Evolutionary conservation across 2,113 vertebrate genomes (phyloP).

Genomic region (Hippocampus guttulatus): DNA sequence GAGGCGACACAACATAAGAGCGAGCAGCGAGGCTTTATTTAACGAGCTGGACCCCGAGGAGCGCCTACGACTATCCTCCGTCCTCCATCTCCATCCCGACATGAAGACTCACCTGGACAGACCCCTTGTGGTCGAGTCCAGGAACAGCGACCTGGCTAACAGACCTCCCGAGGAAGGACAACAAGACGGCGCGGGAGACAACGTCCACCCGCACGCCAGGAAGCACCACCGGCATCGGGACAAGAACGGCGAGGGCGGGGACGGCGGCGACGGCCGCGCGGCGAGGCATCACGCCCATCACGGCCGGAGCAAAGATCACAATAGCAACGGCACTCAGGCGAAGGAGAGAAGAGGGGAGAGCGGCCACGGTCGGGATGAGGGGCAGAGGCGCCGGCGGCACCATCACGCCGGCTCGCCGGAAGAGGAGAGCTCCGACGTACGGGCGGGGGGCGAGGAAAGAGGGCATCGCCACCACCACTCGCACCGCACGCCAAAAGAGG

Average conservation of each 20-base stretch:
- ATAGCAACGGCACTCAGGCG: slow-evolving; percentile 30
- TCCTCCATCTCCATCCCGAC: slow-evolving; percentile 85
- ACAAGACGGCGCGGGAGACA: slow-evolving; percentile 36
- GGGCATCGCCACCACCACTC: slow-evolving; percentile 81
- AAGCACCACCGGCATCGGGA: slow-evolving; percentile 85
- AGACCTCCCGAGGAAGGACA: slow-evolving; percentile 21
- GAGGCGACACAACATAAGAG: slow-evolving; percentile 84
- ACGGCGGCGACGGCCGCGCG: slow-evolving; percentile 20
- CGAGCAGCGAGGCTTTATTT: slow-evolving; percentile 90
- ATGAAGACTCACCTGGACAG: slow-evolving; percentile 92
- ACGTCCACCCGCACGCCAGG: slow-evolving; percentile 49
- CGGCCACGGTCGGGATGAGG: slow-evolving; percentile 69
- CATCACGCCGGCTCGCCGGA: slow-evolving; percentile 76
- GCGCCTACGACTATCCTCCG: slow-evolving; percentile 75
- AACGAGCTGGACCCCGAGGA: slow-evolving; percentile 90
- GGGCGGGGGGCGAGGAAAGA: slow-evolving; percentile 62
- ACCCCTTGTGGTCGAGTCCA: slow-evolving; percentile 77
- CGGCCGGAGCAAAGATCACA: slow-evolving; percentile 78
- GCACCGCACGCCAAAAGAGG: slow-evolving; percentile 74
- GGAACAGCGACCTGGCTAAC: slow-evolving; percentile 39
- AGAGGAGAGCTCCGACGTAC: slow-evolving; percentile 54
- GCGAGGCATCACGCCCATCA: slow-evolving; percentile 76
- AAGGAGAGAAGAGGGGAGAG: slow-evolving; percentile 69
- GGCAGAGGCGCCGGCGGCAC: slow-evolving; percentile 78
- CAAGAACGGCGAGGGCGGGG: slow-evolving; percentile 46